Percentiles rank a stretch among this genome's conserved stretches.
Evolutionary conservation across 2,113 vertebrate genomes (phyloP).

Genomic region (Nannobrachium achirus): DNA sequence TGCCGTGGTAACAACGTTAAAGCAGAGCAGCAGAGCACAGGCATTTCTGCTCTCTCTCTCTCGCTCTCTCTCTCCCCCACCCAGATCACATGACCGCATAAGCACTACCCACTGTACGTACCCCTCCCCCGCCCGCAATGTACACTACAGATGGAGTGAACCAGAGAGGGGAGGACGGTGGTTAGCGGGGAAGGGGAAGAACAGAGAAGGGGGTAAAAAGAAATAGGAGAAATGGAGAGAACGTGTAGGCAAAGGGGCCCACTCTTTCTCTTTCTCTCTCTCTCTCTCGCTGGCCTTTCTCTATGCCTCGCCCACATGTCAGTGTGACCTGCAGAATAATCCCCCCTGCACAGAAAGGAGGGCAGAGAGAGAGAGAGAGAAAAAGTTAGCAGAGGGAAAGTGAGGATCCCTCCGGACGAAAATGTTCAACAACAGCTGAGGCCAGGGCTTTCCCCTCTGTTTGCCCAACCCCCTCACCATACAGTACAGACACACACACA

Average conservation of each 20-base stretch:
- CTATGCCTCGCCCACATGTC: constrained; percentile 9
- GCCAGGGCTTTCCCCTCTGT: constrained; percentile 66
- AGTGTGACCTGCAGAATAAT: constrained; percentile 36
- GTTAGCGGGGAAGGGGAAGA: constrained; percentile 28
- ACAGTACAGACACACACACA: constrained; percentile 54
- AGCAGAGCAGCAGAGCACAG: constrained; percentile 3
- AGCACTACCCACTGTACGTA: constrained; percentile 53
- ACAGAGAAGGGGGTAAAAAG: constrained; percentile 19
- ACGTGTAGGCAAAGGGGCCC: constrained; percentile 37
- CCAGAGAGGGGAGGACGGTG: no score
- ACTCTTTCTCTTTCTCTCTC: constrained; percentile 28
- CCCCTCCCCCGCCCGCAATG: constrained; percentile 48
- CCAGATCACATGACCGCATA: constrained; percentile 66
- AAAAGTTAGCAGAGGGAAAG: constrained; percentile 45
- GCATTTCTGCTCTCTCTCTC: constrained; percentile 31
- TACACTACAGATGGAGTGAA: no score
- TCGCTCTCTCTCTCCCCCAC: constrained; percentile 41
- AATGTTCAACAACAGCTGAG: constrained; percentile 65
- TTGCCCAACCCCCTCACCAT: constrained; percentile 43
- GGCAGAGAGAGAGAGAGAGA: not conserved
- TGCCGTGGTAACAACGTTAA: no score
- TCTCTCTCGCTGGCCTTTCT: constrained; percentile 22
- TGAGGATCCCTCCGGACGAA: constrained; percentile 40
- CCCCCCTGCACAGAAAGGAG: constrained; percentile 24
- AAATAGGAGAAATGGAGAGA: constrained; percentile 6